phyloP scores from a whole-genome alignment of 2,113 vertebrate species.

The Amphiprion ocellaris region DNA sequence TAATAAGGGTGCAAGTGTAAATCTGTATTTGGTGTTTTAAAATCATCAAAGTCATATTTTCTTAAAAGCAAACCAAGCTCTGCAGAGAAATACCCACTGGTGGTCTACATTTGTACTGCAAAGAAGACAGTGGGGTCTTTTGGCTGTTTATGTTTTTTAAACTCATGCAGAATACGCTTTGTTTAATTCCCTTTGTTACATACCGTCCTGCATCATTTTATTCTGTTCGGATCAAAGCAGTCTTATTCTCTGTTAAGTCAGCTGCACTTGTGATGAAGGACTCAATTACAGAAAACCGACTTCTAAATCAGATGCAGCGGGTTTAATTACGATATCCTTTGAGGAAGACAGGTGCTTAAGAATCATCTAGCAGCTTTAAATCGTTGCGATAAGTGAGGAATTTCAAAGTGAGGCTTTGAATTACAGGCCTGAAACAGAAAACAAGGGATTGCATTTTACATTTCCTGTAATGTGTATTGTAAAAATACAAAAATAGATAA shows the following conservation, averaged over 20 bases:
- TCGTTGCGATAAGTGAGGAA: too few species aligned
- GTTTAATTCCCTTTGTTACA: slow-evolving; percentile 21
- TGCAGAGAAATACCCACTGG: background rate
- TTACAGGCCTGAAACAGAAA: background rate
- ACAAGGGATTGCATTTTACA: background rate
- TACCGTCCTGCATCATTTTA: slow-evolving; percentile 13
- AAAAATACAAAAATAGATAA: background rate
- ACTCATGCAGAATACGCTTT: background rate
- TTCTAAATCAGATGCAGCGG: too few species aligned
- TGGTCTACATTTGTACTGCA: background rate
- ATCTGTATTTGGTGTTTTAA: slow-evolving; percentile 7
- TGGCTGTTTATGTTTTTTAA: background rate
- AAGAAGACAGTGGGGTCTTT: background rate
- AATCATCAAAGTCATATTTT: slow-evolving; percentile 1
- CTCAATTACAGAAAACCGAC: slow-evolving; percentile 8
- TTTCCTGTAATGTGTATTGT: background rate
- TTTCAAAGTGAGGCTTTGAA: too few species aligned
- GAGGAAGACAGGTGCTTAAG: background rate
- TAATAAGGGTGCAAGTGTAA: background rate
- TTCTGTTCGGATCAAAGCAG: slow-evolving; percentile 12
- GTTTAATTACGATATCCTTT: slow-evolving; percentile 14
- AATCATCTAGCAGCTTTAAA: background rate
- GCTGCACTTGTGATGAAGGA: background rate
- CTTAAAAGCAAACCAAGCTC: background rate
- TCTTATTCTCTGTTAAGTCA: slow-evolving; percentile 6